phyloP scores from a whole-genome alignment of 2,797 vertebrate species.

The Halcyon leucocephala region DNA sequence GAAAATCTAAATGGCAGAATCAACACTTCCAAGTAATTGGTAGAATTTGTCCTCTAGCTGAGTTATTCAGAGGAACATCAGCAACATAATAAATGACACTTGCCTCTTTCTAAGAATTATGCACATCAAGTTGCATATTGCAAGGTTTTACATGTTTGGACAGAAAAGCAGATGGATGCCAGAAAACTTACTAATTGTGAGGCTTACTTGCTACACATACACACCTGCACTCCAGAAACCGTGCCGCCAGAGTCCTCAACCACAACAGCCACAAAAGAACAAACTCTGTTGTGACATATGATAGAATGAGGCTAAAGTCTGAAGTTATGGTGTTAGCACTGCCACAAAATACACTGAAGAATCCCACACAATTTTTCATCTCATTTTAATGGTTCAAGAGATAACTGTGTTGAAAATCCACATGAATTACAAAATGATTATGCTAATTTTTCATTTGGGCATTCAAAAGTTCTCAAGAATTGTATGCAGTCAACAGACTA shows the following conservation, averaged over 20 bases:
- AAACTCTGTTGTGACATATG: not conserved
- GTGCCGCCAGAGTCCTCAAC: not conserved
- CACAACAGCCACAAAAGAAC: not conserved
- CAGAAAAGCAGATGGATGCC: constrained; percentile 11
- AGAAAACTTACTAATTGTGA: not conserved
- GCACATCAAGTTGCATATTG: not conserved
- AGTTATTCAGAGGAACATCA: constrained; percentile 12
- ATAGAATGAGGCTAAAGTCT: not conserved
- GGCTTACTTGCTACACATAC: not conserved
- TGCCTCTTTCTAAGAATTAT: constrained; percentile 15
- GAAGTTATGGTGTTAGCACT: not conserved
- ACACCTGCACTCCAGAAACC: constrained; percentile 37
- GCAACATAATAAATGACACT: constrained; percentile 6
- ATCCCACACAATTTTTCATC: not conserved
- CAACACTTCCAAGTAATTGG: not conserved
- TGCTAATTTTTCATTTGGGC: not conserved
- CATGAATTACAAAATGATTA: not conserved
- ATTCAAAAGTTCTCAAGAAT: not conserved
- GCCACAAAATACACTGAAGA: not conserved
- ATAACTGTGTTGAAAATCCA: not conserved
- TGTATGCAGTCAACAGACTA: not conserved
- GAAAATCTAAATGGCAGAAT: constrained; percentile 14
- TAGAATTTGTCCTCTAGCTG: not conserved
- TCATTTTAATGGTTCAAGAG: not conserved
- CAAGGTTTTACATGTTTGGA: not conserved